Evolutionary conservation across 2,797 vertebrate species (phyloP).

Genomic region (Alosa sapidissima): DNA sequence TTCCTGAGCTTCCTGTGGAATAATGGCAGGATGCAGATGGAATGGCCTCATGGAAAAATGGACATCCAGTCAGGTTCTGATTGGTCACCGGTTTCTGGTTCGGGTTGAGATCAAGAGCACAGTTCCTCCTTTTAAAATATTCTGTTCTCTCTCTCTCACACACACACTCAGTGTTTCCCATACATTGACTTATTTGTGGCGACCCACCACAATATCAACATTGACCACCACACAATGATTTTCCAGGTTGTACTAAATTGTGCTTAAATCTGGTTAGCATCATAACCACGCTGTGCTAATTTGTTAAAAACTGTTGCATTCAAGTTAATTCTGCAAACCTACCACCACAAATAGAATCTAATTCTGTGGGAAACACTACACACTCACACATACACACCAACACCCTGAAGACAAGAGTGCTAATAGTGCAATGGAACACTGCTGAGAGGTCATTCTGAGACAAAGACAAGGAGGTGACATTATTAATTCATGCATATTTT

Average conservation of each 20-base stretch:
- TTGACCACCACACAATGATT: too few species aligned
- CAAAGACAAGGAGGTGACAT: slow-evolving; percentile 45
- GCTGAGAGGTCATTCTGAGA: slow-evolving; percentile 18
- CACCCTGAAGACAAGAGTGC: neutral
- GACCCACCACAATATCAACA: too few species aligned
- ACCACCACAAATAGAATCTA: too few species aligned
- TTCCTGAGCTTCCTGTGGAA: slow-evolving; percentile 56
- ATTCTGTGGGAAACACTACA: too few species aligned
- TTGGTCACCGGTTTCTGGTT: slow-evolving; percentile 35
- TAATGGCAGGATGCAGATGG: slow-evolving; percentile 63
- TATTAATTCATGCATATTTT: slow-evolving; percentile 87
- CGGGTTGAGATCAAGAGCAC: slow-evolving; percentile 33
- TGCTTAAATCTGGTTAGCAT: too few species aligned
- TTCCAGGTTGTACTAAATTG: too few species aligned
- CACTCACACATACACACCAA: neutral
- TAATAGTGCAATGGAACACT: neutral
- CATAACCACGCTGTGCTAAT: too few species aligned
- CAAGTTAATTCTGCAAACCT: too few species aligned
- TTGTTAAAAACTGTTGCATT: too few species aligned
- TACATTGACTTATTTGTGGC: too few species aligned
- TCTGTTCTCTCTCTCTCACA: neutral
- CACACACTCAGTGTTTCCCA: neutral
- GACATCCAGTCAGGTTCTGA: slow-evolving; percentile 26
- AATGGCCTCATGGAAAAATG: slow-evolving; percentile 52
- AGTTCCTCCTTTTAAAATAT: slow-evolving; percentile 26